These are phyloP conservation scores for Drosophila prosaltans DNA, from an alignment of 1,140 invertebrate genomes.

Conservation along the genomic window DNA sequence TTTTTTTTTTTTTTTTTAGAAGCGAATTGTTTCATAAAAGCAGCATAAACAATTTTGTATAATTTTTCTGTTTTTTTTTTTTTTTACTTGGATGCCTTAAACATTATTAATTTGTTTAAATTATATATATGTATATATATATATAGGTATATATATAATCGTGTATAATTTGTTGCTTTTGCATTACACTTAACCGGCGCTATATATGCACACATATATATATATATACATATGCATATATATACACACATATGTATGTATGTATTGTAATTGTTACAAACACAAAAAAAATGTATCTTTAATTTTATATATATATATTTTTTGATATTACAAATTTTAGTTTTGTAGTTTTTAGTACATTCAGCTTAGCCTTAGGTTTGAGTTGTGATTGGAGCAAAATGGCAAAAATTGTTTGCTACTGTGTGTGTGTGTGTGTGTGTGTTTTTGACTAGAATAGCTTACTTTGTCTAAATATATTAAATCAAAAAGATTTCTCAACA, in stretches of 20 bases:
- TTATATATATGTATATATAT: slow-evolving; percentile 27
- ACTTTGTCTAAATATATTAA: slow-evolving; percentile 53
- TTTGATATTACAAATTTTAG: slow-evolving; percentile 70
- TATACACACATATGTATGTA: slow-evolving; percentile 6
- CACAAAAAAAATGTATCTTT: slow-evolving; percentile 38
- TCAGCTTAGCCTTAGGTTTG: slow-evolving; percentile 66
- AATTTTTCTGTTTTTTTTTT: slow-evolving; percentile 28
- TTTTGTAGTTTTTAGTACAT: slow-evolving; percentile 55
- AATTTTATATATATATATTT: slow-evolving; percentile 7
- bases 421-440: slow-evolving; percentile 44
- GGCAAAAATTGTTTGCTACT: slow-evolving; percentile 67
- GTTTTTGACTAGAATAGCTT: slow-evolving; percentile 52
- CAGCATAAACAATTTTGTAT: slow-evolving; percentile 62
- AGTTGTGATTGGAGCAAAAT: slow-evolving; percentile 51
- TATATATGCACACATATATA: slow-evolving; percentile 29
- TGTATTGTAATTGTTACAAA: slow-evolving; percentile 33
- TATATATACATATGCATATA: slow-evolving; percentile 34
- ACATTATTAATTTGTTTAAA: slow-evolving; percentile 18
- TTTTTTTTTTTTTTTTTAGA: slow-evolving; percentile 32
- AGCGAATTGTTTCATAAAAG: slow-evolving; percentile 32
- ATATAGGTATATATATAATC: slow-evolving; percentile 40
- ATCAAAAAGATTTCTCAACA: slow-evolving; percentile 44
- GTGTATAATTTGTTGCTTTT: slow-evolving; percentile 29
- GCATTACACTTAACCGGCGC: slow-evolving; percentile 49
- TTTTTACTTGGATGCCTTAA: slow-evolving; percentile 19